These are phyloP conservation scores for Edolisoma coerulescens DNA, from an alignment of 2,113 vertebrate species.

Conservation along the genomic window DNA sequence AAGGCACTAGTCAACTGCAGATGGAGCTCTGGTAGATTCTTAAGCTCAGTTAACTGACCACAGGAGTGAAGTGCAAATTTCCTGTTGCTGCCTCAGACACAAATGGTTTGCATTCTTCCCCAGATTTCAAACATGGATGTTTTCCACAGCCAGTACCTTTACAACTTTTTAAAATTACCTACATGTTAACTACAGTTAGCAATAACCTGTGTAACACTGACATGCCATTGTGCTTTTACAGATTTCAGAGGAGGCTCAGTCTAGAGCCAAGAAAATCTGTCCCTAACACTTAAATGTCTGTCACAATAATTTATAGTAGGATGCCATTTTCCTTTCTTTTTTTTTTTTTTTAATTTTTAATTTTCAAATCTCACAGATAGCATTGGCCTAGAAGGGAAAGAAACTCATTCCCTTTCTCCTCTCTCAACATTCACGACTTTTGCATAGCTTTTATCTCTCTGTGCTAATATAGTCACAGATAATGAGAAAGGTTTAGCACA, in stretches of 20 bases:
- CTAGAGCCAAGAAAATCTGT: neutral
- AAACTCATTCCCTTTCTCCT: neutral
- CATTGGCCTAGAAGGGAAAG: neutral
- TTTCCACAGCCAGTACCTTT: neutral
- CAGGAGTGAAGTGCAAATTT: neutral
- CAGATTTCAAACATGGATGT: neutral
- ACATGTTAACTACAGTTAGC: neutral
- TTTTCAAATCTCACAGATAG: neutral
- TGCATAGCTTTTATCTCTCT: neutral
- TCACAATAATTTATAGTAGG: neutral
- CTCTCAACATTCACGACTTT: neutral
- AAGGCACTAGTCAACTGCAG: neutral
- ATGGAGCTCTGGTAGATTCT: neutral
- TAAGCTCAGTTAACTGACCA: neutral
- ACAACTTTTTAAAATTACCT: neutral
- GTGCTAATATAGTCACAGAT: neutral
- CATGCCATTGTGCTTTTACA: neutral
- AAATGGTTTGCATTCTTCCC: neutral
- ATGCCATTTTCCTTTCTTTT: neutral
- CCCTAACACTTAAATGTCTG: neutral
- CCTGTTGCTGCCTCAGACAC: neutral
- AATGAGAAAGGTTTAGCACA: neutral
- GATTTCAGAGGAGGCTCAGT: neutral
- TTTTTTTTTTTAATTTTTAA: neutral
- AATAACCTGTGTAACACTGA: neutral